These are phyloP conservation scores for Agrochola lychnidis DNA, from an alignment of 2,888 invertebrate species.

Conservation along the genomic window DNA sequence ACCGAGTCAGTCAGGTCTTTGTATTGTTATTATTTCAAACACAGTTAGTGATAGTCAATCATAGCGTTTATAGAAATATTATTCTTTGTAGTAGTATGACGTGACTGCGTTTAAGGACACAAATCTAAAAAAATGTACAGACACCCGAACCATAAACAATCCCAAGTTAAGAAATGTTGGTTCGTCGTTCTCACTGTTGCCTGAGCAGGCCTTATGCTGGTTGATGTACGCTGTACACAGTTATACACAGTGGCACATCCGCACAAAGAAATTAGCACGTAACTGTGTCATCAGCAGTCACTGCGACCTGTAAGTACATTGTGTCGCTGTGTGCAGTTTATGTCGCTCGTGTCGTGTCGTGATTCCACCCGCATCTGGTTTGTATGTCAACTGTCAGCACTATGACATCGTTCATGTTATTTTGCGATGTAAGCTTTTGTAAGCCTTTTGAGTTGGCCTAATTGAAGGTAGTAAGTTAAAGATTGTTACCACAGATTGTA, in stretches of 20 bases:
- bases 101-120: not conserved
- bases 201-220: not conserved
- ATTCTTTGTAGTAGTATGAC: not conserved
- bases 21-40: not conserved
- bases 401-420: constrained; percentile 24
- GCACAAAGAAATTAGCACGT: constrained; percentile 30
- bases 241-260: constrained; percentile 6
- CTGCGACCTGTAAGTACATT: not conserved
- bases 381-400: constrained; percentile 23
- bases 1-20: not conserved
- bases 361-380: constrained; percentile 35
- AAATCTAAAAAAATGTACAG: not conserved
- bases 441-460: not conserved
- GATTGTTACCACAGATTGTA: not conserved
- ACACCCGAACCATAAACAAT: too few relatives aligned
- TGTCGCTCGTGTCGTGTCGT: constrained; percentile 9
- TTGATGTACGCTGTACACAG: constrained; percentile 9
- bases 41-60: not conserved
- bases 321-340: constrained; percentile 15
- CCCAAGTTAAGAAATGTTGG: not conserved
- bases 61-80: not conserved
- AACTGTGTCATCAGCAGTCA: constrained; percentile 26
- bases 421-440: constrained; percentile 16
- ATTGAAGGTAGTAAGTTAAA: not conserved
- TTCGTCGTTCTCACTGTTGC: not conserved